Evolutionary conservation across 2,113 vertebrate species (phyloP), one percentile per base, ranked within the genome.

Genomic region (Steatornis caripensis): DNA sequence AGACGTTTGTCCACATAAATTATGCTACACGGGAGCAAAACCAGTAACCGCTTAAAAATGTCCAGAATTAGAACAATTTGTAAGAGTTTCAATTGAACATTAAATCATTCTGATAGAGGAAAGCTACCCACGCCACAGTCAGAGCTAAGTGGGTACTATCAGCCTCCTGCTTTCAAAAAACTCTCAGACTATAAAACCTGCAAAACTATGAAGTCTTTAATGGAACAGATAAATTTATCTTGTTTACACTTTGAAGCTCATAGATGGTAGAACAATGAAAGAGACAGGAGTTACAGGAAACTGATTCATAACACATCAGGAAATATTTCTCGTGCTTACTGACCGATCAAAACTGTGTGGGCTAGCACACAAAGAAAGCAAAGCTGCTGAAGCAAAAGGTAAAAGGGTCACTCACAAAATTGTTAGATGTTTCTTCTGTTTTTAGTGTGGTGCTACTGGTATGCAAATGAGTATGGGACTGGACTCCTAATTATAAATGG

Each of bases 181-280:
- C 84, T 72, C 89, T 82, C 83, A 61, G 89, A 82, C 77, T 96
- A 79, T 80, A 74, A 94, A 92, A 92, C 82, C 96, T 88, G 72
- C 88, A 93, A 55, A 93, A 83, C 34, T 80, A 61, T 30, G 45
- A 92, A 69, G 93, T 32, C 89, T 91, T 96, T 95, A 93, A 92
- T 79, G 89, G 89, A 96, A 93, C 6, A 85, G 89, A 92, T 84
- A 95, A 92, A 95, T 97, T 95, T 93, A 95, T 96, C 89, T 71
- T 93, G 91, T 97, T 97, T 97, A 84, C 84, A 75, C 87, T 70
- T 34, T 5, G 29, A 43, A 49, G 79, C 64, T 80, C 61, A 21
- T 48, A 71, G 74, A 53, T 24, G 55, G 85, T 27, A 23, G 68
- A 88, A 96, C 68, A 82, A 88, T 29, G 43, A 57, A 53, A 15